Percentiles rank a stretch among this genome's conserved stretches.
phyloP scores from a whole-genome alignment of 2,113 vertebrate genomes.

The Oceanodroma tethys region DNA sequence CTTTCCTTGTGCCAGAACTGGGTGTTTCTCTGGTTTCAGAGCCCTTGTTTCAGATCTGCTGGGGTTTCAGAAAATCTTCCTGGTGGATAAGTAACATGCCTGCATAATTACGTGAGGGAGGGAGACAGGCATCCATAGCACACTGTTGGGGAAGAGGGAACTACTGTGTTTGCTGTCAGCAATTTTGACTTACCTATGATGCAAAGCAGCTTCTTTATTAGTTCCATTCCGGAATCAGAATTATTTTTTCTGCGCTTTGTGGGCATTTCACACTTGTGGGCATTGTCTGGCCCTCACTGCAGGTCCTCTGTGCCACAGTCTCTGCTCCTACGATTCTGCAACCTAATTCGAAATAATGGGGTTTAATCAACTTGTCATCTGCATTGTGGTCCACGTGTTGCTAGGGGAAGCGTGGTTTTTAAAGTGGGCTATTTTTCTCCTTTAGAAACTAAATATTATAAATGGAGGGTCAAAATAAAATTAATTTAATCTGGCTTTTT shows the following conservation, averaged over 20 bases:
- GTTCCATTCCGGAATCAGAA: not conserved
- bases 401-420: not conserved
- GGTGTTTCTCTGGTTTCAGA: not conserved
- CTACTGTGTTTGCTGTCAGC: not conserved
- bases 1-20: not conserved
- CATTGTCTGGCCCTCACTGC: not conserved
- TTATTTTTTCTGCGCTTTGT: not conserved
- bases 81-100: not conserved
- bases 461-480: not conserved
- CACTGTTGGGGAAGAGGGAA: not conserved
- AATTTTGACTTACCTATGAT: not conserved
- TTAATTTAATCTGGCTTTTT: not conserved
- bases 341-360: not conserved
- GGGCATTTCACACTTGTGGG: no score
- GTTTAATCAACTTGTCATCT: not conserved
- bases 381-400: rapidly evolving
- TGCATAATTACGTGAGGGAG: not conserved
- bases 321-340: not conserved
- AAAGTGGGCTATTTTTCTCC: not conserved
- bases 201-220: not conserved
- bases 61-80: not conserved
- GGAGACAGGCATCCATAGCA: not conserved
- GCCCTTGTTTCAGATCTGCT: not conserved
- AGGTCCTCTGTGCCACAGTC: not conserved
- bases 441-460: not conserved